Evolutionary conservation across 2,888 invertebrate species (phyloP), one percentile per base, ranked within the genome.

Genomic region (Temnothorax rugatulus): DNA sequence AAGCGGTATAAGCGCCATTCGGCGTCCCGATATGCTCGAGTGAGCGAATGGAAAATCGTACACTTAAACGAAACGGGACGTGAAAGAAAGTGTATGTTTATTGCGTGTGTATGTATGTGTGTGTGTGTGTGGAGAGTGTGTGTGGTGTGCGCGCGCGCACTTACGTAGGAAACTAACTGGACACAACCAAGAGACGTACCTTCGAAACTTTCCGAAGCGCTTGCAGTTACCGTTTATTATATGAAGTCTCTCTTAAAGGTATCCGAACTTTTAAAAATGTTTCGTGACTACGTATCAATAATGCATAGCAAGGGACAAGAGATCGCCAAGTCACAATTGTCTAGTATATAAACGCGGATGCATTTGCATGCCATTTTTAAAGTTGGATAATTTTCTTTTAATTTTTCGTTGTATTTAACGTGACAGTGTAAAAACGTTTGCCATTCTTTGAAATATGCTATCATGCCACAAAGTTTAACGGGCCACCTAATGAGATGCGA

Each of bases 181-280:
- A 47, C 66, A 47, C 66, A 64, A 71, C 74, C 34, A 21, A 38
- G 44, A 75, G 50, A 75, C 47, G 64, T 75, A 75, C 64, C 47
- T 75, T 75, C 34, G 50, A 75, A 21, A 13, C 64, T 63, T 3
- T 29, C n/a, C 47, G 21, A 63, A 63, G 47, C 75, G n/a, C 75
- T 64, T 75, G 3, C 15, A 54, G 57, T 71, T 71, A 71, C 9
- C 38, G 4, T 73, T 73, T 41, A 18, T 25, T 59, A n/a, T 25
- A 73, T 18, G 25, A 73, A 25, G 18, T 13, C 3, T 34, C n/a
- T 47, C 47, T 47, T 5, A 63, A 21, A 29, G 13, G 1, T 44
- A 44, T n/a, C 13, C 61, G 44, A 47, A 15, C 34, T 47, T 47
- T n/a, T 25, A 73, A 57, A 41, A 57, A 29, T 61, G 59, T 61